These are phyloP conservation scores for Spermophilus dauricus DNA, from an alignment of 2,113 vertebrate species.

Conservation along the genomic window DNA sequence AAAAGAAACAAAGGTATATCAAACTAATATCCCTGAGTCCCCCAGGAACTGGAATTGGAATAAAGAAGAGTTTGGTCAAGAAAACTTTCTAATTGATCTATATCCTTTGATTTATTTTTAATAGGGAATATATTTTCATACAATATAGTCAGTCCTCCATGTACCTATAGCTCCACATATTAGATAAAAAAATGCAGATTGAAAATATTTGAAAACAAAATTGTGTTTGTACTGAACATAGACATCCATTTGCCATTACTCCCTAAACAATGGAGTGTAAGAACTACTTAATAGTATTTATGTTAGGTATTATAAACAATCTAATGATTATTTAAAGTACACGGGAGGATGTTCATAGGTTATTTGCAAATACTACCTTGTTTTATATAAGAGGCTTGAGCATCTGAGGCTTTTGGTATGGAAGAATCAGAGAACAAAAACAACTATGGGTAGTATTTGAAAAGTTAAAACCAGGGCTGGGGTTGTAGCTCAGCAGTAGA, in stretches of 20 bases:
- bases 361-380: neutral
- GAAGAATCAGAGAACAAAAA: neutral
- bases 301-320: neutral
- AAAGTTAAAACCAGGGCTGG: no score
- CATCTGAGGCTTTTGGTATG: neutral
- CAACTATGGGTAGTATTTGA: no score
- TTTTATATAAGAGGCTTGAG: neutral
- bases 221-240: neutral
- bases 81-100: neutral
- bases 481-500: no score
- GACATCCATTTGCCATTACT: no score
- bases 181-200: neutral
- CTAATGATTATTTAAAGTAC: neutral
- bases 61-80: neutral
- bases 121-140: neutral
- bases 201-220: neutral
- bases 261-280: neutral
- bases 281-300: neutral
- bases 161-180: neutral
- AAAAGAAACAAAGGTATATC: neutral
- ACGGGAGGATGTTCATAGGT: neutral
- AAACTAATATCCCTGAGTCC: neutral
- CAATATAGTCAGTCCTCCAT: neutral
- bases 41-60: neutral
- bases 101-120: conserved; percentile 1